Evolutionary conservation across 2,113 vertebrate genomes (phyloP).

Genomic region (Puffinus mauretanicus): DNA sequence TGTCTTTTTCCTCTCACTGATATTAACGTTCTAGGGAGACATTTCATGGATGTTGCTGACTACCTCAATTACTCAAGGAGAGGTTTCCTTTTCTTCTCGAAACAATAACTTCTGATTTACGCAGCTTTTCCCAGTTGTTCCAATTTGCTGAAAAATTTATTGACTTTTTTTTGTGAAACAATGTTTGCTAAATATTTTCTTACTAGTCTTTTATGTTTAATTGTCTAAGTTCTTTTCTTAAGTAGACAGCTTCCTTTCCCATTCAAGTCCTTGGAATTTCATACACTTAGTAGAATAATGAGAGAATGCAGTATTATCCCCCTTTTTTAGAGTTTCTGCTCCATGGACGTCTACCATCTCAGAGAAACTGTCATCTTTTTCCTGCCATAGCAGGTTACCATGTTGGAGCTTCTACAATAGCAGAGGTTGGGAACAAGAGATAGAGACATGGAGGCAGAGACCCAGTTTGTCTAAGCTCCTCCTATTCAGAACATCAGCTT

Average conservation of each 20-base stretch:
- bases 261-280: background rate
- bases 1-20: conserved; percentile 37
- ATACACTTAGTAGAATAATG: background rate
- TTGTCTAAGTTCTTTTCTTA: background rate
- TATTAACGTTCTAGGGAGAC: background rate
- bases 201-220: background rate
- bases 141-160: conserved; percentile 6
- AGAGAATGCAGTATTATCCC: background rate
- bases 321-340: background rate
- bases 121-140: background rate
- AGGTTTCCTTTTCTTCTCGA: conserved; percentile 32
- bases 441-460: background rate
- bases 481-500: background rate
- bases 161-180: background rate
- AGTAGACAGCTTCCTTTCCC: background rate
- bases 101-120: background rate
- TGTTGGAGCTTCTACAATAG: background rate
- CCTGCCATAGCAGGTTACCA: background rate
- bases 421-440: background rate
- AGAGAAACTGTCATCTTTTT: background rate
- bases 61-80: background rate
- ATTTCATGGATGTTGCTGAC: conserved; percentile 21
- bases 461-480: background rate
- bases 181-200: conserved; percentile 40
- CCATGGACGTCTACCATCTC: background rate